These are phyloP conservation scores for Brenthis hecate DNA, from an alignment of 2,888 invertebrate species.

Conservation along the genomic window DNA sequence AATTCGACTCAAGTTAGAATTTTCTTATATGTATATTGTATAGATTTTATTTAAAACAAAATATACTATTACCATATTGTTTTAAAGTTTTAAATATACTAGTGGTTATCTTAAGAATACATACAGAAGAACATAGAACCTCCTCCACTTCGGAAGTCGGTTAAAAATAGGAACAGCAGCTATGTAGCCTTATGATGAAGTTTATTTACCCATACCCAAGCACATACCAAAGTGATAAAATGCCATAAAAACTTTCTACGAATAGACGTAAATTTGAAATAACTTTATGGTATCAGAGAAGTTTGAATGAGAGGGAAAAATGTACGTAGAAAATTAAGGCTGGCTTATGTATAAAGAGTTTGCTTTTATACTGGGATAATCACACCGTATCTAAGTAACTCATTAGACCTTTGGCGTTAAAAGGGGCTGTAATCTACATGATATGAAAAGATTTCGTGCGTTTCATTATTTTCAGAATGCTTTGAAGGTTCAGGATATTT, in stretches of 20 bases:
- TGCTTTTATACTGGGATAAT: constrained; percentile 32
- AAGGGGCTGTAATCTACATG: background rate
- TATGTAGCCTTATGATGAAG: no score
- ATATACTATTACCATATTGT: no score
- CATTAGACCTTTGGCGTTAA: constrained; percentile 22
- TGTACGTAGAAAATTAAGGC: constrained; percentile 16
- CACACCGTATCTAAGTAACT: constrained; percentile 19
- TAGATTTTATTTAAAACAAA: no score
- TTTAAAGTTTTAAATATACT: no score
- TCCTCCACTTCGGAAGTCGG: no score
- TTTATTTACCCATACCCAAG: no score
- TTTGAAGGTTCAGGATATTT: background rate
- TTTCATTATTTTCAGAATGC: constrained; percentile 19
- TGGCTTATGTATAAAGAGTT: constrained; percentile 13
- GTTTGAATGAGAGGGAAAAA: background rate
- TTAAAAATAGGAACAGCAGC: no score
- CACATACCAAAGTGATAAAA: no score
- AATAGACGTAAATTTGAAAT: background rate
- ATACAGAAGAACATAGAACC: no score
- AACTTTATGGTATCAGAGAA: background rate
- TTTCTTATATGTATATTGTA: no score
- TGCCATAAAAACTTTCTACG: background rate
- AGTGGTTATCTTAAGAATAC: no score
- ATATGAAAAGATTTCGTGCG: constrained; percentile 6
- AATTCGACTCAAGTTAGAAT: no score